Conservation (phyloP, 2,113 vertebrate species). For the Antidorcas marsupialis region DNA sequence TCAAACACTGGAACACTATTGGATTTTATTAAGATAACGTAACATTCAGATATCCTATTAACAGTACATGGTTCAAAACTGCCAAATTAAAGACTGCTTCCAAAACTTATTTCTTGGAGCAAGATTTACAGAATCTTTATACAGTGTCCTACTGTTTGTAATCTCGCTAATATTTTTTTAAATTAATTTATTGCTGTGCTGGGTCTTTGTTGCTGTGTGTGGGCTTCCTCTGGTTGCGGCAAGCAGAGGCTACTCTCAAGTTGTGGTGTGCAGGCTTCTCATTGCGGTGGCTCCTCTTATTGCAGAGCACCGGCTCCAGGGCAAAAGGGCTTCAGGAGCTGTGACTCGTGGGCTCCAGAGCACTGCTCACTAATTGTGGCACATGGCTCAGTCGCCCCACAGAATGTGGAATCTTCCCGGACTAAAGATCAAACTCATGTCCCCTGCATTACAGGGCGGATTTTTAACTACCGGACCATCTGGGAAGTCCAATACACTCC, state of each 20-base stretch:
- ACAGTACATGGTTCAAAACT: not conserved
- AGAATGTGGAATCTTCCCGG: not conserved
- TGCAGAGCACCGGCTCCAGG: not conserved
- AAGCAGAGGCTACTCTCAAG: not conserved
- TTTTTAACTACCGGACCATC: not conserved
- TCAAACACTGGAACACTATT: not conserved
- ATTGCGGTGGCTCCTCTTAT: not conserved
- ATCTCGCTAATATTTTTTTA: not conserved
- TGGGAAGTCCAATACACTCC: not conserved
- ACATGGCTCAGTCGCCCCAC: not conserved
- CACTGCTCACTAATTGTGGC: not conserved
- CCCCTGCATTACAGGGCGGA: not conserved
- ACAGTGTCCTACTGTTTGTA: not conserved
- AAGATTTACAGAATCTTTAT: not conserved
- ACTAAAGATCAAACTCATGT: not conserved
- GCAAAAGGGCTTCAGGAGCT: not conserved
- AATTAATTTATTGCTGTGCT: not conserved
- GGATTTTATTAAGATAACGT: not conserved
- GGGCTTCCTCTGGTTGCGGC: not conserved
- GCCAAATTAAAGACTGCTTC: not conserved
- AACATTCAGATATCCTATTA: not conserved
- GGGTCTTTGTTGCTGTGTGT: not conserved
- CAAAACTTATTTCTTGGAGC: slow-evolving; percentile 20
- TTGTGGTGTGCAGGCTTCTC: not conserved
- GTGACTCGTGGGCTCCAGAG: not conserved